These are phyloP conservation scores for Neodiprion lecontei DNA, from an alignment of 1,140 invertebrate species.

Conservation along the genomic window DNA sequence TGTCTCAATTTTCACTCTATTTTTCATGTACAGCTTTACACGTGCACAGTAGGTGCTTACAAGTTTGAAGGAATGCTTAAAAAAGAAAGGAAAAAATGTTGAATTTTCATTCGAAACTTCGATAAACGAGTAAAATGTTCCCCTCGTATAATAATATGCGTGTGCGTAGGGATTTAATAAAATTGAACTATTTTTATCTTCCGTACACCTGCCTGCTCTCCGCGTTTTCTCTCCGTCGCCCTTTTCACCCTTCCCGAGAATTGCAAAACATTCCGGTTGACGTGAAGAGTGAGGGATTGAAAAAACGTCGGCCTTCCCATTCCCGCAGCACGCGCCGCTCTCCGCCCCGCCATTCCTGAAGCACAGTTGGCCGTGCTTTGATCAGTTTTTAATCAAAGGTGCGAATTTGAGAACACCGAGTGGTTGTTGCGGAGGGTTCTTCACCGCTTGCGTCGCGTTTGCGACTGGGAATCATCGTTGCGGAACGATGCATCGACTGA, in stretches of 20 bases:
- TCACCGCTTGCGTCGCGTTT: not conserved
- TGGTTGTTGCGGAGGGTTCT: not conserved
- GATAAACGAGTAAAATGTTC: not conserved
- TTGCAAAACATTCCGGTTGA: conserved; percentile 5
- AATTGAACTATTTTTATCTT: not conserved
- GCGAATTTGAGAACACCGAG: conserved; percentile 1
- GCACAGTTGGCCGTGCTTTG: not conserved
- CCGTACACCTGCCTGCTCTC: conserved; percentile 6
- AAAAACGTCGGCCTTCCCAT: not conserved
- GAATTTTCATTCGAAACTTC: not conserved
- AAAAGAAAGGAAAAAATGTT: not conserved
- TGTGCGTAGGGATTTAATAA: not conserved
- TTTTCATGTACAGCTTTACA: too few species aligned
- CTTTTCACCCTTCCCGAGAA: not conserved
- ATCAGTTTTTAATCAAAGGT: conserved; percentile 7
- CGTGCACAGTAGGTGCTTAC: too few species aligned
- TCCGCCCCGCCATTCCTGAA: not conserved
- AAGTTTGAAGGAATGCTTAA: not conserved
- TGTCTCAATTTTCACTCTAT: too few species aligned
- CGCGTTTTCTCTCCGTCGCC: not conserved
- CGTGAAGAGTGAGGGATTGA: conserved; percentile 5
- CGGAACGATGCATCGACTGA: not conserved
- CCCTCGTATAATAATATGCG: not conserved
- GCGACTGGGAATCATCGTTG: not conserved
- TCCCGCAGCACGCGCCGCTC: not conserved